Evolutionary conservation across 2,797 vertebrate genomes (phyloP), one percentile per base, ranked within the genome.

Genomic region (Megalops cyprinoides): DNA sequence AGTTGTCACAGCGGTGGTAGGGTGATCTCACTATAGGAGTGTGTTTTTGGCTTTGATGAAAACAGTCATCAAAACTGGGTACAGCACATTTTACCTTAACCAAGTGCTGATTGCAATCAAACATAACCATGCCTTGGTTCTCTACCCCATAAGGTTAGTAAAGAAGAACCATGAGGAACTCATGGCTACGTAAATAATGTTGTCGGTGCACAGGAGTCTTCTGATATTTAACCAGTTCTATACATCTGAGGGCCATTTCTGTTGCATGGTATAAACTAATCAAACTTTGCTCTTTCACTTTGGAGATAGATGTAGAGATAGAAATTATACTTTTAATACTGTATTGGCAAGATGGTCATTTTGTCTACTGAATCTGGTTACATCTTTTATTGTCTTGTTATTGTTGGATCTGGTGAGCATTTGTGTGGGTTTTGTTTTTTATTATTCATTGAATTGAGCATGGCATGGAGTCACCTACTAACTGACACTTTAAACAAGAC

Each of bases 11-110:
- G 37, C 71, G 67, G 67, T 71, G 67, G 67, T 71, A 44, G 67
- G 67, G n/a, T 71, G 67, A 71, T 71, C 37, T 71, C 67, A 71
- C 39, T 39, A n/a, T n/a, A n/a, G 18, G 67, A n/a, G 67, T n/a
- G 37, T 71, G 67, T 44, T 71, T 71, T 39, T 42, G 20, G 20
- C 37, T 44, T 71, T n/a, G 42, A 39, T n/a, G 67, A 44, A 71
- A 42, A 20, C 7, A 71, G 67, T 71, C 71, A 67, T 20, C 67
- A 71, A 71, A 44, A 37, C 67, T n/a, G n/a, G n/a, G n/a, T n/a
- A n/a, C n/a, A n/a, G n/a, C n/a, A n/a, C n/a, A n/a, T n/a, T n/a
- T n/a, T n/a, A n/a, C n/a, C n/a, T n/a, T 37, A n/a, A 42, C 20
- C 10, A 20, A n/a, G 67, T 44, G 5, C 0, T 44, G 39, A 44